These are phyloP conservation scores for Lacerta bilineata DNA, from an alignment of 2,797 vertebrate species.

Conservation along the genomic window DNA sequence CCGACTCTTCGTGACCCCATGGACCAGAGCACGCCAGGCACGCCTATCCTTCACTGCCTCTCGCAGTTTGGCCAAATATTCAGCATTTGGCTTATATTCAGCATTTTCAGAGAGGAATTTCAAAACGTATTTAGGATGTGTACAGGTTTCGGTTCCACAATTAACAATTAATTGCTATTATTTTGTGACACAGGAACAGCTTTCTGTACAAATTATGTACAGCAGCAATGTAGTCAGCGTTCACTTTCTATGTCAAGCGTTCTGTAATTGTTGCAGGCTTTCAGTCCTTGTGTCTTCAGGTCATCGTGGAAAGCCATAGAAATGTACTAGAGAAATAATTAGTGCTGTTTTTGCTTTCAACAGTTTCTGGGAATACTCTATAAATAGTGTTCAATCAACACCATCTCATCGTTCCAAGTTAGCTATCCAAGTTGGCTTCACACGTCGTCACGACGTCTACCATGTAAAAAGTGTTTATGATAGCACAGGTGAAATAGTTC, in stretches of 20 bases:
- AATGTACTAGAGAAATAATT: not conserved
- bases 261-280: not conserved
- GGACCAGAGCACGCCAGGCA: too few species aligned
- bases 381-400: conserved; percentile 34
- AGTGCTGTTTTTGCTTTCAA: conserved; percentile 16
- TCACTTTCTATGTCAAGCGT: too few species aligned
- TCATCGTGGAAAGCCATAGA: conserved; percentile 11
- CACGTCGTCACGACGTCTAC: conserved; percentile 22
- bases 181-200: not conserved
- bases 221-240: fast-evolving
- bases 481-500: not conserved
- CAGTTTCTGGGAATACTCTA: conserved; percentile 10
- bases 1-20: too few species aligned
- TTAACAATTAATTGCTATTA: not conserved
- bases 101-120: not conserved
- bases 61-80: too few species aligned
- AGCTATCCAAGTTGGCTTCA: conserved; percentile 22
- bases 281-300: conserved; percentile 16
- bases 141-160: conserved; percentile 7
- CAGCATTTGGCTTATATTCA: not conserved
- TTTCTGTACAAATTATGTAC: not conserved
- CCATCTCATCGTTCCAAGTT: not conserved
- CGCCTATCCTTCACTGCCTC: too few species aligned
- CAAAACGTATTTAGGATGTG: not conserved
- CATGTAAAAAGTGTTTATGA: conserved; percentile 13